Conservation (phyloP, 2,888 invertebrate species). For the Pseudococcus jackbeardsleyi region DNA sequence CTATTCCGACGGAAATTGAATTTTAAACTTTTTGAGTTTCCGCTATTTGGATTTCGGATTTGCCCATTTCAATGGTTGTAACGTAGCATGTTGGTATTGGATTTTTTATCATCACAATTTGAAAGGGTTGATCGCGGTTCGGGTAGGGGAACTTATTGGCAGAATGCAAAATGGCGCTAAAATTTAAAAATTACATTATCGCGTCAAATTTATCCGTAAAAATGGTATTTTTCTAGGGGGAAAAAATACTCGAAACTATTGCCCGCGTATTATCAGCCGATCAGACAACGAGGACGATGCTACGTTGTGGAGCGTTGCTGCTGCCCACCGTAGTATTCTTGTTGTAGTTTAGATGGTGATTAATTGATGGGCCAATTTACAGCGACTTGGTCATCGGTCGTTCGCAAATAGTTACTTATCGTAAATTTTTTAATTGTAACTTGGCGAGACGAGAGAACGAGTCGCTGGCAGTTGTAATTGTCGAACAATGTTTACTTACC, state of each 20-base stretch:
- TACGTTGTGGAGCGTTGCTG: background rate
- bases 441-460: background rate
- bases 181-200: background rate
- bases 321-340: background rate
- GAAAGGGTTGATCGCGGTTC: too few relatives aligned
- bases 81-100: background rate
- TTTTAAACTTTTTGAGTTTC: background rate
- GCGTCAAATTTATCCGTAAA: too few relatives aligned
- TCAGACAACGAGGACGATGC: conserved; percentile 5
- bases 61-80: too few relatives aligned
- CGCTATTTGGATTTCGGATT: background rate
- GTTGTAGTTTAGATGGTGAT: background rate
- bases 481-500: background rate
- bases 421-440: conserved; percentile 30
- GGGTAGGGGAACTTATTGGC: too few relatives aligned
- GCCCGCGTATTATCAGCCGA: background rate
- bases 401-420: background rate
- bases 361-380: conserved; percentile 40
- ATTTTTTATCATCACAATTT: background rate
- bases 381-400: background rate
- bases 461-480: background rate
- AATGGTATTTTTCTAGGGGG: too few relatives aligned
- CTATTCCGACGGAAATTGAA: background rate
- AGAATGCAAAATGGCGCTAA: background rate
- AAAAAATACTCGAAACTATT: background rate